Evolutionary conservation across 2,113 vertebrate genomes (phyloP).

Genomic region (Climacteris rufus): DNA sequence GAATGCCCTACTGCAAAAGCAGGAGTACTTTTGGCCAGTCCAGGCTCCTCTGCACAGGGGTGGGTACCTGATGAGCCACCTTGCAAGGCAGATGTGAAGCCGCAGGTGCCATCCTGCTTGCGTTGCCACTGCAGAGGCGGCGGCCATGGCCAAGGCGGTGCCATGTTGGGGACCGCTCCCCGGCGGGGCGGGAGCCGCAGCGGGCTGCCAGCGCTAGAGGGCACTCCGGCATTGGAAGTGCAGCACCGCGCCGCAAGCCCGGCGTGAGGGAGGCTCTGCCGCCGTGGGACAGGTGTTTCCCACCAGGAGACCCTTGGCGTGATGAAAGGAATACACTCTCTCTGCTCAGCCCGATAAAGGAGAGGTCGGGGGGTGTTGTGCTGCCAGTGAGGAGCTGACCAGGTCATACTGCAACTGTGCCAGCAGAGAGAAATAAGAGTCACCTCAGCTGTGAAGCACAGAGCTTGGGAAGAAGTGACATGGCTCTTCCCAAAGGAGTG

Average conservation of each 20-base stretch:
- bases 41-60: not conserved
- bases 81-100: fast-evolving
- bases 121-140: fast-evolving
- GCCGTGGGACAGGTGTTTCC: fast-evolving
- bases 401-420: not conserved
- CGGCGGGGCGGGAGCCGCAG: not conserved
- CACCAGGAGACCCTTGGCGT: fast-evolving
- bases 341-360: fast-evolving
- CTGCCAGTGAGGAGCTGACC: not conserved
- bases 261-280: fast-evolving
- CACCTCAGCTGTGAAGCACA: not conserved
- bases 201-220: conserved; percentile 2
- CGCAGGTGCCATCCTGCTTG: fast-evolving
- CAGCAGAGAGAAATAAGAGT: not conserved
- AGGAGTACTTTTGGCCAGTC: fast-evolving
- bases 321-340: fast-evolving
- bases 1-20: not conserved
- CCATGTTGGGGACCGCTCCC: not conserved
- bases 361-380: fast-evolving
- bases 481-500: not conserved
- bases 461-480: not conserved
- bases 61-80: fast-evolving
- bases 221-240: not conserved
- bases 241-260: fast-evolving
- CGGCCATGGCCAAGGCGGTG: not conserved